phyloP scores from a whole-genome alignment of 35 echinoderm and acorn worm species.

The Heliocidaris erythrogramma region DNA sequence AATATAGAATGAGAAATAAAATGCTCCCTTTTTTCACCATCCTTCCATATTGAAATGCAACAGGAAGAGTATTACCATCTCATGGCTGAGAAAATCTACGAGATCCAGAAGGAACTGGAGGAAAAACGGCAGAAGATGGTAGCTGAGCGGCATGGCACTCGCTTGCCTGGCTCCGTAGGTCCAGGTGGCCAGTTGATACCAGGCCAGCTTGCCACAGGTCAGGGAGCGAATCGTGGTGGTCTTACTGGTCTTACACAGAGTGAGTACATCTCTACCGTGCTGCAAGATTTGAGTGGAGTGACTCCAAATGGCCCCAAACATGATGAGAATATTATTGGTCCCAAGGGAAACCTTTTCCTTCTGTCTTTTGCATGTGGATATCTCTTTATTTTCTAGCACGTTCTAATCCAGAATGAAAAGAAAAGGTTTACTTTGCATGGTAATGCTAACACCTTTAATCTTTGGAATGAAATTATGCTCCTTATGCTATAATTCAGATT shows the following conservation, averaged over 20 bases:
- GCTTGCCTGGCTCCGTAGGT: neutral
- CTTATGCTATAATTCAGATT: neutral
- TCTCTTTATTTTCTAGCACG: neutral
- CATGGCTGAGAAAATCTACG: slow-evolving; percentile 98
- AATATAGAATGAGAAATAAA: neutral
- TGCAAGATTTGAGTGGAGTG: slow-evolving; percentile 51
- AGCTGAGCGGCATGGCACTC: slow-evolving; percentile 56
- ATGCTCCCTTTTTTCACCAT: neutral
- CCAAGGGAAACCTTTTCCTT: neutral
- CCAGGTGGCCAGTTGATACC: neutral
- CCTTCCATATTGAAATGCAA: neutral
- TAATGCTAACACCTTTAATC: neutral
- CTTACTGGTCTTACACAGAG: slow-evolving; percentile 59
- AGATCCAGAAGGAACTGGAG: slow-evolving; percentile 98
- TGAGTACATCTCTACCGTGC: slow-evolving; percentile 52
- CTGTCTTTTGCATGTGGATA: neutral
- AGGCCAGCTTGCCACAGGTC: neutral
- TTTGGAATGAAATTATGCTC: neutral
- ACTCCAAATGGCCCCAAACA: slow-evolving; percentile 46
- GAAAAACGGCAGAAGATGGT: slow-evolving; percentile 92
- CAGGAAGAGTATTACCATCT: slow-evolving; percentile 99
- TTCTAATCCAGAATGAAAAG: neutral
- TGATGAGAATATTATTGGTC: slow-evolving; percentile 38
- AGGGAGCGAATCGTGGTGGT: slow-evolving; percentile 20
- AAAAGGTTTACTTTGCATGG: neutral